Base-by-base conservation (phyloP, 1,140 invertebrate species). In the Pseudomyrmex pallidus region DNA sequence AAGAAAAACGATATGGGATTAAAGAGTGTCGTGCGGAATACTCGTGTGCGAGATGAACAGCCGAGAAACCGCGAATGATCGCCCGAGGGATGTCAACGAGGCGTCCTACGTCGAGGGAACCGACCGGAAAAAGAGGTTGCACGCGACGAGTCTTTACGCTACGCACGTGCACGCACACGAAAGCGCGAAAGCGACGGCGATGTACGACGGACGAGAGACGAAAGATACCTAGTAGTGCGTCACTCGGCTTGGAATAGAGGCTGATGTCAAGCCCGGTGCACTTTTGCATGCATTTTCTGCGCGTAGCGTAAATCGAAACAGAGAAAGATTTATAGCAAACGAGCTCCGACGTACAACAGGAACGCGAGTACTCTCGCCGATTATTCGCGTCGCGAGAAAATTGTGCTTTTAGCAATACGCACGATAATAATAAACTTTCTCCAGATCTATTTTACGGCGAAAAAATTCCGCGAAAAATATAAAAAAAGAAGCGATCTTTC, bases 201-300 rank as follows among this genome's bases (percentile, higher is more conserved):
- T 67, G 72, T 78, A 82, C 85, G 86, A 67, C 44, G 48, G 73
- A 68, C 70, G 73, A 62, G 10, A 54, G 59, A 54, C 64, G 77
- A 64, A 67, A 84, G 83, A 85, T 86, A 22, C 20, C 20, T 22
- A 87, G 82, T 93, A 88, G 83, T 93, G 93, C 93, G 93, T 94
- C 93, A 93, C 84, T 84, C 89, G 77, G 90, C 92, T 92, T 92
- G 92, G 92, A 94, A 94, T 94, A 94, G 92, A 90, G 67, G 87
- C 90, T 93, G 93, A 93, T 93, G 92, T 93, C 93, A 94, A 93
- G 91, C 93, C 89, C 78, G 44, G 62, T 78, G 44, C 78, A 82
- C 64, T 56, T 57, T 48, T 63, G 12, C 62, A 59, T 62, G 52
- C 20, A n/a, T 74, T 52, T 56, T 61, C 15, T 20, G 17, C 57